Percentiles rank a stretch among this genome's conserved stretches.
Conservation (phyloP, 2,797 vertebrate species). For the Chelmon rostratus region DNA sequence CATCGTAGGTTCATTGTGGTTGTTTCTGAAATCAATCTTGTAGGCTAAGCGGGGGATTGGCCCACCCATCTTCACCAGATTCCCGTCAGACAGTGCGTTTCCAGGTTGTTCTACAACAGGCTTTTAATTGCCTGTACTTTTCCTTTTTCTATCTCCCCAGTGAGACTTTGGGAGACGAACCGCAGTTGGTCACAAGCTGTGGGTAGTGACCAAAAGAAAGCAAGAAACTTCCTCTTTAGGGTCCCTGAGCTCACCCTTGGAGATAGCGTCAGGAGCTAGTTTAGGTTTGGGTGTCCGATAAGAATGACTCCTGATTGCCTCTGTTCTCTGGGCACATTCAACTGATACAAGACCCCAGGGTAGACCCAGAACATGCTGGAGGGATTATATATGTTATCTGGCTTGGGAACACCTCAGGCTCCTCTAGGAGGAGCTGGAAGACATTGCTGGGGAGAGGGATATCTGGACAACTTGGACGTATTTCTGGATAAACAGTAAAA, state of each 20-base stretch:
- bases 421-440: conserved; percentile 13
- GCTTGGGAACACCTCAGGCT: conserved; percentile 16
- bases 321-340: conserved; percentile 1
- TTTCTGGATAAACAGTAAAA: background rate
- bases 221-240: background rate
- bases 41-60: too few relatives aligned
- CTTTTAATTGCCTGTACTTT: too few relatives aligned
- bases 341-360: background rate
- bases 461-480: conserved; percentile 10
- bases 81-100: background rate
- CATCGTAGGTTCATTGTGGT: too few relatives aligned
- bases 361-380: background rate
- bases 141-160: too few relatives aligned
- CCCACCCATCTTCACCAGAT: background rate
- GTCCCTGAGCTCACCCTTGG: background rate
- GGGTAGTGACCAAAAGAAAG: background rate
- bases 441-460: background rate
- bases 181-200: background rate
- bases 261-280: background rate
- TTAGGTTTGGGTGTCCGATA: conserved; percentile 22
- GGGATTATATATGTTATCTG: conserved; percentile 26
- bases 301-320: conserved; percentile 1
- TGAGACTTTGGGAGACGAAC: too few relatives aligned
- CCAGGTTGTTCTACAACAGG: too few relatives aligned
- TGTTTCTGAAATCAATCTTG: too few relatives aligned